Percentiles rank a stretch among this genome's conserved stretches.
Conservation (phyloP, 2,888 invertebrate genomes). For the Cantharis rufa region DNA sequence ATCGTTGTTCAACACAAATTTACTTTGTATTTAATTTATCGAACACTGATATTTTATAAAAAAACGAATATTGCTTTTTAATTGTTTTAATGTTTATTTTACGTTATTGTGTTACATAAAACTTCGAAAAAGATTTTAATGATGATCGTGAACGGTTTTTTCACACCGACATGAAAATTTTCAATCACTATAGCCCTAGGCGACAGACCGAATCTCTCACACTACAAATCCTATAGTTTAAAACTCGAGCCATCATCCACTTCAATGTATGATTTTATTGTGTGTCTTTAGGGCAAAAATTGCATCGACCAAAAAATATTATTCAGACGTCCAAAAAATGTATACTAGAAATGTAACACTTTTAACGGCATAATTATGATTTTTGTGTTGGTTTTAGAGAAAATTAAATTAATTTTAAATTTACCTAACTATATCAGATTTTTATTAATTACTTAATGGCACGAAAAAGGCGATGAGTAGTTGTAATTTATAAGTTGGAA, state of each 20-base stretch:
- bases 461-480: not conserved
- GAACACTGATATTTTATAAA: not conserved
- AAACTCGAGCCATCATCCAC: constrained; percentile 22
- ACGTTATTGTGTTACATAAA: not conserved
- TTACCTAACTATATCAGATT: not conserved
- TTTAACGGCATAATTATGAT: not conserved
- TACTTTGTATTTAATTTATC: not conserved
- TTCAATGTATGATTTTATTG: constrained; percentile 30
- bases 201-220: constrained; percentile 16
- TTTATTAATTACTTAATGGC: not conserved
- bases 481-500: not conserved
- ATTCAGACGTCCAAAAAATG: constrained; percentile 14
- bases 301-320: constrained; percentile 20
- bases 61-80: not conserved
- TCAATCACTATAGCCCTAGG: not conserved
- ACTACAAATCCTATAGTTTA: constrained; percentile 18
- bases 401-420: not conserved
- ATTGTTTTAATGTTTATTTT: not conserved
- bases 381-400: not conserved
- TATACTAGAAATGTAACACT: not conserved
- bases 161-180: not conserved
- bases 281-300: constrained; percentile 24
- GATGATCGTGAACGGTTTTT: not conserved
- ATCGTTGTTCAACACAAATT: not conserved
- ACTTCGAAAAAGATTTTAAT: not conserved